Base-by-base conservation (phyloP, 2,797 vertebrate genomes). In the Anas capensis region DNA sequence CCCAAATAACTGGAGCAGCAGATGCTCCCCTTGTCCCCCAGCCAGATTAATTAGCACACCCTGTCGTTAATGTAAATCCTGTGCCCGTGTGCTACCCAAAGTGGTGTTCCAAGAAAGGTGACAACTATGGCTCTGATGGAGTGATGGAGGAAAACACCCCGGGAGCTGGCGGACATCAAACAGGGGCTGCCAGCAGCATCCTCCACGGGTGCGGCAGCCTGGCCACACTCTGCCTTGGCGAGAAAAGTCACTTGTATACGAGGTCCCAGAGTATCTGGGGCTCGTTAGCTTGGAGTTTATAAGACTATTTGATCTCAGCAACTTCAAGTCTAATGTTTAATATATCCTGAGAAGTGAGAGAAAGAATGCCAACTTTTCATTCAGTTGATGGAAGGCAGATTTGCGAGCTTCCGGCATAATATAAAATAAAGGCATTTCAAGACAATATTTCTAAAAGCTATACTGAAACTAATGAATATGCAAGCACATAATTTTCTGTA, bases 41-140 rank as follows among this genome's bases (percentile, higher is more conserved):
- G n/a, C n/a, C 66, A 57, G 62, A 40, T 69, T 34, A 66, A 34
- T 83, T 73, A 21, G 17, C 14, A 15, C 2, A 2, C 18, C 26
- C 3, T 0, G 29, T 38, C 4, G 0, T 72, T 76, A 62, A 16
- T 0, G 0, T 23, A 33, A 24, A 26, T 72, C 44, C 57, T 60
- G 42, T 78, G 69, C 31, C 34, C 5, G 0, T 46, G 70, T 14
- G 44, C 86, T 61, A 14, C 48, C 65, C 24, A 2, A 31, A 76
- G 51, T 0, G 1, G 9, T 3, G 5, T 87, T 86, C 54, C 53
- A 68, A 36, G 68, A 64, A 77, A 54, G 53, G 54, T 33, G 61
- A 9, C 17, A 31, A 10, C 57, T 49, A 36, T 54, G 36, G 26
- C 40, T 38, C 12, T 72, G 8, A 1, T 0, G 2, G 26, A 51